Evolutionary conservation across 2,888 invertebrate species (phyloP), one percentile per base, ranked within the genome.

Genomic region (Lepidocyrtoides sp.): DNA sequence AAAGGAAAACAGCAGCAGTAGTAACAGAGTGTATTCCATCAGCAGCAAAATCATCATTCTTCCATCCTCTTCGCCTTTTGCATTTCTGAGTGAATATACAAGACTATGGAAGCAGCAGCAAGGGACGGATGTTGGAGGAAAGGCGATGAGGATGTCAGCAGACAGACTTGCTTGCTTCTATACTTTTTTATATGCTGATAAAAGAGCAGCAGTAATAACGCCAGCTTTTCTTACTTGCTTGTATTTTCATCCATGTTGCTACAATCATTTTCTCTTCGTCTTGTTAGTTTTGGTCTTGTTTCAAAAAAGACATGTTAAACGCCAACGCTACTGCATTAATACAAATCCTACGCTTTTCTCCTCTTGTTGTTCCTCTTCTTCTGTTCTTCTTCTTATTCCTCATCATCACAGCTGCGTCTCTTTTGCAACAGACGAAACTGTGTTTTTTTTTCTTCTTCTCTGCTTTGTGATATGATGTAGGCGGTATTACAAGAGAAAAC

Each of bases 91-190:
- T 51, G 75, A 48, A 44, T 44, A 36, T n/a, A 44, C 32, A 66
- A 23, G 20, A 79, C 29, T 29, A 81, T 81, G 81, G 44, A 81
- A 57, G 32, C 44, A 32, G 32, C 44, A 32, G 81, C 32, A 29
- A 57, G 32, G 23, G 57, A 36, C 57, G 60, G 54, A 75, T 75
- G 75, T 75, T 75, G 75, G 44, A 48, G 87, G 79, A 36, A 88
- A 81, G 87, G 66, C 66, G 32, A 69, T 79, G 81, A 88, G 87
- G 69, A 88, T 88, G 87, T 88, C 87, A 88, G 87, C 36, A 81
- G 48, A 77, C 72, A 66, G 23, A 3, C 54, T 54, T 54, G 54
- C 14, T 5, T n/a, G 29, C 26, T 36, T 2, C 2, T 48, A 72
- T n/a, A n/a, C 12, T 20, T 10, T 41, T 72, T 20, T 72, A 0